A percentile compares a stretch with the other conserved stretches of the same genome.
Conservation (phyloP, 1,140 invertebrate species). For the Aphelenchoides besseyi region DNA sequence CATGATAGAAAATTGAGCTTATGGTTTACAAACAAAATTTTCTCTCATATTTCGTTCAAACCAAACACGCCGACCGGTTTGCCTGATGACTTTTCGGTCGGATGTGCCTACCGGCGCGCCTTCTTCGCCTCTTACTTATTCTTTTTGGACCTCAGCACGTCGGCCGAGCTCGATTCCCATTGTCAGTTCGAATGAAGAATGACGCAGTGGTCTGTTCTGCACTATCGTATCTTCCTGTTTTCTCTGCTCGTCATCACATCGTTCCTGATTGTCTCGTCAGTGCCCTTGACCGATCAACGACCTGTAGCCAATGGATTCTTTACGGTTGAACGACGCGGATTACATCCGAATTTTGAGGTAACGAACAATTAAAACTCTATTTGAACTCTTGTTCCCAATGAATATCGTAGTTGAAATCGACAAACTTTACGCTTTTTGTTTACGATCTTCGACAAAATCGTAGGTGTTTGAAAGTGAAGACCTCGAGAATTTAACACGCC, state of each 20-base stretch:
- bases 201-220: background rate
- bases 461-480: too few relatives aligned
- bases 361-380: too few relatives aligned
- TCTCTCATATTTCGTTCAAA: background rate
- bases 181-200: background rate
- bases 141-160: background rate
- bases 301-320: background rate
- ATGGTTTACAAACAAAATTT: background rate
- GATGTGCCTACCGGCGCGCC: background rate
- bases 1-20: constrained; percentile 1
- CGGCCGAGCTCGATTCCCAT: background rate
- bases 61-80: background rate
- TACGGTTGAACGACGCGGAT: background rate
- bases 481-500: too few relatives aligned
- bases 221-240: background rate
- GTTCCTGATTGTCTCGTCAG: background rate
- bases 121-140: background rate
- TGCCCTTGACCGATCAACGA: background rate
- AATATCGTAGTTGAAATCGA: too few relatives aligned
- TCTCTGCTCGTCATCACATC: background rate
- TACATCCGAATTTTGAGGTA: background rate
- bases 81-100: constrained; percentile 2
- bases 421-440: too few relatives aligned
- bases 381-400: too few relatives aligned
- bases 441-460: too few relatives aligned